Base-by-base conservation (phyloP, 2,113 vertebrate genomes). In the Barbus barbus region DNA sequence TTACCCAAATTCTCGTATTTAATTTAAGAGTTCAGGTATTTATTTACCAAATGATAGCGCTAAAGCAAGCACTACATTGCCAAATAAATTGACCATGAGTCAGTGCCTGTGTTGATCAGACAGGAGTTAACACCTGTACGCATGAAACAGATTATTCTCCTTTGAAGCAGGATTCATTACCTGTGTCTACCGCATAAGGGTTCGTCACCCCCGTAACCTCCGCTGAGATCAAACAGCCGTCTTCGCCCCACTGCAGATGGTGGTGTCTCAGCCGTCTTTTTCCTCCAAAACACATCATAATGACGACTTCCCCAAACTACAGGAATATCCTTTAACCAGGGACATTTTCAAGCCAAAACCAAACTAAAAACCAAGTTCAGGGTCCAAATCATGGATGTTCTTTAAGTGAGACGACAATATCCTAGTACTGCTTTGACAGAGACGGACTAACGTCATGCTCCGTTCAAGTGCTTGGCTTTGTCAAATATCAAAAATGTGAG, bases 211-310 rank as follows among this genome's bases (percentile, higher is more conserved):
- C 86, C 9, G 86, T 88, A 7, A 83, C 82, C 26, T 92, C 90
- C 7, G 88, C 78, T 0, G 63, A 71, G 22, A 94, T 90, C 89
- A 94, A 86, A 77, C 51, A 12, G 24, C 91, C 85, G 53, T 88
- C 81, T 44, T 93, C 91, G 0, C 77, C 84, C 89, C 88, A 92
- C 0, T 86, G 90, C 1, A 63, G 61, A 63, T 88, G 80, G 88
- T 56, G 90, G 5, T 3, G 2, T 36, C 51, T 78, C 56, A 80
- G 85, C 83, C 82, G 83, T 38, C 92, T 91, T 1, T 86, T 87
- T 72, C 84, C 73, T 48, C 94, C 92, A 2, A 94, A 94, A 88
- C 93, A 94, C 82, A 85, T 81, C 91, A 93, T 90, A 86, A 89
- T 93, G 77, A 38, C 88, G 24, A 51, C 44, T 28, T 75, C 8